A percentile compares a stretch with the other conserved stretches of the same genome.
Evolutionary conservation across 2,797 vertebrate species (phyloP).

Genomic region (Myotis pilosus): DNA sequence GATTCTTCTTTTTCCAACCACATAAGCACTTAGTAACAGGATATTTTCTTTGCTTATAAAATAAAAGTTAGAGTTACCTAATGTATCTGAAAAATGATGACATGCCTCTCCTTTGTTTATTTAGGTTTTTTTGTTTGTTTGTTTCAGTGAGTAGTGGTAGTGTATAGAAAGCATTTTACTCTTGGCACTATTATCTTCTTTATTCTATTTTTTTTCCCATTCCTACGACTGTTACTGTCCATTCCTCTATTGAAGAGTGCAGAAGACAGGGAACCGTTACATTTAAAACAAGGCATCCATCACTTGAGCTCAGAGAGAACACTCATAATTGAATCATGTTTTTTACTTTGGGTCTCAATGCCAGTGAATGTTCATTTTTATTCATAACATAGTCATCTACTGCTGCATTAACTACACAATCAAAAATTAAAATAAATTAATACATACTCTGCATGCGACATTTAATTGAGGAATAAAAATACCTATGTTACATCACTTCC

Average conservation of each 20-base stretch:
- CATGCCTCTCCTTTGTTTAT: background rate
- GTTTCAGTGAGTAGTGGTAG: background rate
- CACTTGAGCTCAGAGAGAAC: constrained; percentile 29
- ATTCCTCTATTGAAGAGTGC: background rate
- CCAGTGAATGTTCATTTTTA: constrained; percentile 37
- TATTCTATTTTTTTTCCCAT: background rate
- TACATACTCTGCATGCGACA: background rate
- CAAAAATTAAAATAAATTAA: background rate
- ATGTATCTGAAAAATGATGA: background rate
- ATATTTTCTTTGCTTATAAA: constrained; percentile 41
- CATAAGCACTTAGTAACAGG: background rate
- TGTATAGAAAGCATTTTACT: constrained; percentile 1
- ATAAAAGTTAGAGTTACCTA: background rate
- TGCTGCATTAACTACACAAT: constrained; percentile 38
- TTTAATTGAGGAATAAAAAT: constrained; percentile 27
- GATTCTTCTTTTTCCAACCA: background rate
- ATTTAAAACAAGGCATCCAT: constrained; percentile 45
- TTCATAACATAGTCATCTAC: constrained; percentile 12
- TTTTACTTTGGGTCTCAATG: background rate
- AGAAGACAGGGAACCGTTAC: constrained; percentile 23
- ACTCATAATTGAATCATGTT: constrained; percentile 51
- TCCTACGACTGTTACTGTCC: background rate
- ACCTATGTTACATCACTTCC: background rate
- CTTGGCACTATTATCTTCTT: background rate
- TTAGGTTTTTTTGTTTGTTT: background rate